These are phyloP conservation scores for Actenoides hombroni DNA, from an alignment of 2,113 vertebrate genomes.

Conservation along the genomic window DNA sequence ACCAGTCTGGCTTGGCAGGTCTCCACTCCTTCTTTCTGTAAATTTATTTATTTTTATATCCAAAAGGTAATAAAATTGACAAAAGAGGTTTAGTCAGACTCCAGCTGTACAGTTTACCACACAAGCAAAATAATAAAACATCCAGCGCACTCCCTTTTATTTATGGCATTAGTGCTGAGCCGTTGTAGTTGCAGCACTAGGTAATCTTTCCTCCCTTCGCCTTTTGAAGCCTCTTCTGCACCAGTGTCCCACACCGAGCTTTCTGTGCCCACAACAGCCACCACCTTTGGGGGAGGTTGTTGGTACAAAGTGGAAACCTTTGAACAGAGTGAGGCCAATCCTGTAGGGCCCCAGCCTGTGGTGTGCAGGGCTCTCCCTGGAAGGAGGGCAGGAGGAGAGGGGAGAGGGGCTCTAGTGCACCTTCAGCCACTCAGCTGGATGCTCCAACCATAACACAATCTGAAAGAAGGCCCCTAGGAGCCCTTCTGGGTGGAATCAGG, in stretches of 20 bases:
- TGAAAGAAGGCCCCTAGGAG: rapidly evolving
- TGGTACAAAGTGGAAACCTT: not conserved
- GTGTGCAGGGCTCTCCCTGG: not conserved
- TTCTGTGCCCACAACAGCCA: not conserved
- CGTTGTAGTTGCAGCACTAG: not conserved
- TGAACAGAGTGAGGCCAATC: rapidly evolving
- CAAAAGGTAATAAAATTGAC: not conserved
- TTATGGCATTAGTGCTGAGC: not conserved
- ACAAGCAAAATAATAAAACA: not conserved
- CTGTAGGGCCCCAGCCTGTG: rapidly evolving
- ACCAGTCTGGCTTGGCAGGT: conserved; percentile 54
- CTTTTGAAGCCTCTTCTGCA: not conserved
- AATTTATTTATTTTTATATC: conserved; percentile 12
- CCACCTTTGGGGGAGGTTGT: not conserved
- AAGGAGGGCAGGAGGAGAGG: not conserved
- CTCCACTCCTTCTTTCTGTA: conserved; percentile 45
- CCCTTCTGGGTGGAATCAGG: not conserved
- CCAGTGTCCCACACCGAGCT: not conserved
- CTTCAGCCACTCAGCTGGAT: not conserved
- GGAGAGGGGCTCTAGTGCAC: not conserved
- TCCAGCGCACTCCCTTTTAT: not conserved
- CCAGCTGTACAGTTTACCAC: not conserved
- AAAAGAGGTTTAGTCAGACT: not conserved
- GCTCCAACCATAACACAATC: not conserved
- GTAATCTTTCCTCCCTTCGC: not conserved